A percentile compares a stretch with the other conserved stretches of the same genome.
Evolutionary conservation across 2,797 vertebrate genomes (phyloP).

Genomic region (Schizopygopsis malacanthus): DNA sequence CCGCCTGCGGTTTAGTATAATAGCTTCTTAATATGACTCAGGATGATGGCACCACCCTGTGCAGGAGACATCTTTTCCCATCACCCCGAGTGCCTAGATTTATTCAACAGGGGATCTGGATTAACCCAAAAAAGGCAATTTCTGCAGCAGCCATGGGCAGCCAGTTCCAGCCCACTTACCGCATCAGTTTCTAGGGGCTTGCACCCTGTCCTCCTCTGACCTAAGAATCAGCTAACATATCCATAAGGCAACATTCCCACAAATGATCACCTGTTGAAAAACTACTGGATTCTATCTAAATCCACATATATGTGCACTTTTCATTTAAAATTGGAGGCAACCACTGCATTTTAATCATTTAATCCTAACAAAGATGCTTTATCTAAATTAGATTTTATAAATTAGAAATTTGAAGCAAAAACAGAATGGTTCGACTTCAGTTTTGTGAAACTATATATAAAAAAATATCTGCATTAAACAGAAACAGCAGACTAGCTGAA

Average conservation of each 20-base stretch:
- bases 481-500: too few relatives aligned
- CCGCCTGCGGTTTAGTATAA: slow-evolving; percentile 23
- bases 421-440: too few relatives aligned
- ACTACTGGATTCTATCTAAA: not conserved
- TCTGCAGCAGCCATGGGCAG: not conserved
- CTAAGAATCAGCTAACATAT: not conserved
- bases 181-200: not conserved
- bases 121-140: not conserved
- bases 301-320: not conserved
- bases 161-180: not conserved
- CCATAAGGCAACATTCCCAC: not conserved
- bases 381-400: too few relatives aligned
- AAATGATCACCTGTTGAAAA: not conserved
- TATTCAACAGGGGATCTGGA: not conserved
- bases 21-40: slow-evolving; percentile 19
- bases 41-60: not conserved
- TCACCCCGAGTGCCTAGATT: not conserved
- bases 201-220: not conserved
- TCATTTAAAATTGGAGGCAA: too few relatives aligned
- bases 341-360: too few relatives aligned
- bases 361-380: too few relatives aligned
- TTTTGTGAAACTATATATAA: too few relatives aligned
- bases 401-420: too few relatives aligned
- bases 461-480: too few relatives aligned
- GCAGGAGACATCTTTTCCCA: not conserved